Evolutionary conservation across 1,140 invertebrate species (phyloP), one percentile per base, ranked within the genome.

Genomic region (Magallana ariakensis): DNA sequence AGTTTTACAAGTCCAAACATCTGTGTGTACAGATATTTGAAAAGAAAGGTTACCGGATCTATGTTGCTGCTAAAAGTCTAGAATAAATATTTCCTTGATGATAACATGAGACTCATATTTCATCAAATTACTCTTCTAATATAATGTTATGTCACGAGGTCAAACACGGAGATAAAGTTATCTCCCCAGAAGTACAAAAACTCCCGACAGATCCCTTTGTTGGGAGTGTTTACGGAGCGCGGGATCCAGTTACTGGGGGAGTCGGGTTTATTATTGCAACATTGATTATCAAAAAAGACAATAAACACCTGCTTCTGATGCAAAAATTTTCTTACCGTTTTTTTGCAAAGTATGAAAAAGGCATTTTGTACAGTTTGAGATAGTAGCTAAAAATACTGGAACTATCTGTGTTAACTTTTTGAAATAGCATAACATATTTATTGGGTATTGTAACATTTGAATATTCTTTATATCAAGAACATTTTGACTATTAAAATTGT

Each of bases 71-170:
- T 75, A 26, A 33, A 16, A 75, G 26, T 75, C 66, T 75, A 10
- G 33, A 26, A 75, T 75, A 75, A 75, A 75, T 75, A 26, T 75
- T 26, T 0, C 0, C 22, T 13, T 8, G 66, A 75, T 75, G 66
- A 75, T 75, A 75, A 75, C 22, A 22, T 33, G 66, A 13, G 66
- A 75, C 22, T 75, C 66, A 75, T 75, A 26, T 75, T 75, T 11
- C 66, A 19, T 75, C 13, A 75, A 33, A 26, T 75, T 62, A 62
- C 66, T 26, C 19, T 75, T 33, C 9, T 26, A 75, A 9, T 33
- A 19, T 26, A 75, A 75, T 75, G 66, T 75, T 75, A 75, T 75
- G 66, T 75, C 66, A 75, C 1, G 33, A 13, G 66, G 66, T 75
- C 66, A 75, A 26, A 26, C 15, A 13, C 33, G 8, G 19, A 75